Evolutionary conservation across 2,888 invertebrate genomes (phyloP), one percentile per base, ranked within the genome.

Genomic region (Linnaemya vulpina): DNA sequence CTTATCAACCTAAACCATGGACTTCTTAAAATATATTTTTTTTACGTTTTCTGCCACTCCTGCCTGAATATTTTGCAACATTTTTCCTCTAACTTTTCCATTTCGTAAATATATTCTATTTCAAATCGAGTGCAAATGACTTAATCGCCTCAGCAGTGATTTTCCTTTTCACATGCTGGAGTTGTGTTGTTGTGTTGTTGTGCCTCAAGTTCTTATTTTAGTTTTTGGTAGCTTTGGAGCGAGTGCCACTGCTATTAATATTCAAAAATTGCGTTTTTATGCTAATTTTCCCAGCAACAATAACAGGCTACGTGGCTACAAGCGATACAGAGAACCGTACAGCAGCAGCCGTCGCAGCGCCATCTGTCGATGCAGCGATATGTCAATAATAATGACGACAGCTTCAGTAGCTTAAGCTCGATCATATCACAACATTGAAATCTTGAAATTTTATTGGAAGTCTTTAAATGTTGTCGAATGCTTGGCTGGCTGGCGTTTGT

Each of bases 201-300:
- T 40, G 46, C 35, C 7, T 43, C 55, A n/a, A 3, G n/a, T 62
- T 38, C 7, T 53, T 43, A n/a, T 71, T 60, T 35, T n/a, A 9
- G 35, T 73, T 75, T 83, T 68, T 55, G 62, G 62, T 80, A 74
- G 86, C 86, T 87, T n/a, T 85, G 78, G 53, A 84, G 87, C 86
- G 87, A 83, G 87, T 87, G 87, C 87, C 89, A 88, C 89, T 67
- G 82, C 85, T 82, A 90, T 90, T 91, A 90, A 91, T 90, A 90
- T 91, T 92, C 91, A 89, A 90, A 91, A 91, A 92, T 92, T 90
- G 91, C 91, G 90, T 91, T 91, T 91, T 92, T 91, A 91, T 91
- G 91, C 90, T 89, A 91, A 91, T 91, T 91, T 89, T 88, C 89
- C 88, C 90, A 86, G 51, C 30, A 62, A 65, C 63, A 71, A 68